These are phyloP conservation scores for Capricornis sumatraensis DNA, from an alignment of 2,113 vertebrate genomes.

Conservation along the genomic window DNA sequence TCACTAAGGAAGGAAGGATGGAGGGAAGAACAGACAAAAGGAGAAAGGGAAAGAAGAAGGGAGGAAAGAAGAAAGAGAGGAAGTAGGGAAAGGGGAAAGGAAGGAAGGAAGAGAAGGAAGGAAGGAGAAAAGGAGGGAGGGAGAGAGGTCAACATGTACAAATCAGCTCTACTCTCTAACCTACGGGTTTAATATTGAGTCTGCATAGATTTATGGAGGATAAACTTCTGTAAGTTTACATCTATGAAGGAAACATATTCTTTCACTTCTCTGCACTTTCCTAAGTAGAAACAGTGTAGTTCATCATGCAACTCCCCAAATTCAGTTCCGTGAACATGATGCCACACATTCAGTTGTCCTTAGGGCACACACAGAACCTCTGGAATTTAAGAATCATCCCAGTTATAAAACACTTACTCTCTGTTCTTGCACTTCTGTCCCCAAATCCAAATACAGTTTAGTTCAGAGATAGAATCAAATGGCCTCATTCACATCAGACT, in stretches of 20 bases:
- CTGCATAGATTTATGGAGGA: background rate
- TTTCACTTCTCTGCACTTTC: background rate
- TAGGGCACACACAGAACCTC: background rate
- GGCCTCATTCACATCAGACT: background rate
- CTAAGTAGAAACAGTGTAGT: background rate
- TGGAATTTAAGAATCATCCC: background rate
- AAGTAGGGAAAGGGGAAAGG: background rate
- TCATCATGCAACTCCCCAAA: background rate
- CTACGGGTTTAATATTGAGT: background rate
- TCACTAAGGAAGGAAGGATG: background rate
- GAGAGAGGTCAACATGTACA: background rate
- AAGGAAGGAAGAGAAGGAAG: fast-evolving
- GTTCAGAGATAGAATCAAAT: background rate
- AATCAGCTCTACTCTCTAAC: background rate
- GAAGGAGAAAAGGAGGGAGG: background rate
- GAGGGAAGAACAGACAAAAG: background rate
- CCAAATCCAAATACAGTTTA: background rate
- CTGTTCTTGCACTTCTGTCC: background rate
- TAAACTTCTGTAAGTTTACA: background rate
- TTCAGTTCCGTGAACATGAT: background rate
- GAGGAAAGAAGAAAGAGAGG: background rate
- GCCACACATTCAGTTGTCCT: background rate
- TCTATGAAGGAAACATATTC: background rate
- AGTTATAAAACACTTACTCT: background rate
- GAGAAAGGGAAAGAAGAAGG: background rate